Base-by-base conservation (phyloP, 2,113 vertebrate genomes). In the Rhabdomys dilectus region DNA sequence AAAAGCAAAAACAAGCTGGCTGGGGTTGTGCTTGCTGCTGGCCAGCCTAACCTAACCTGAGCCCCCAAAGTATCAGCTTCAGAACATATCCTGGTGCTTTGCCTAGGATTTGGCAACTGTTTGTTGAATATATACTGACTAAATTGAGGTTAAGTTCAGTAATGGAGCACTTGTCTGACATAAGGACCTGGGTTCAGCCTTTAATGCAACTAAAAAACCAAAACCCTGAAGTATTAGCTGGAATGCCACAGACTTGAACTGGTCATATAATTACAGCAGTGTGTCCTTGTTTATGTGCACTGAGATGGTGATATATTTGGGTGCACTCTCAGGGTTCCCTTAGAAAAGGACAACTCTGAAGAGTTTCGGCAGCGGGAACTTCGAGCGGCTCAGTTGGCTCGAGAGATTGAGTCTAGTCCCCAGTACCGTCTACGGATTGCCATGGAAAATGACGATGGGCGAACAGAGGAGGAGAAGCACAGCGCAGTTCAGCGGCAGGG, bases 361-460 rank as follows among this genome's bases (percentile, higher is more conserved):
- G 98, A 98, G 64, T 99, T 98, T 96, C 98, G 99, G 22, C 99
- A 99, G 97, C 98, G 99, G 92, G 99, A 99, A 95, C 99, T 99
- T 0, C 99, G 99, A 0, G 99, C 99, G 0, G 98, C 99, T 22
- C 99, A 99, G 31, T 96, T 99, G 94, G 99, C 99, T 87, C 99
- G 98, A 45, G 99, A 99, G 98, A 99, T 99, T 26, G 99, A 99
- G 88, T 99, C 99, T 0, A 99, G 99, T 68, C 98, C 99, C 7
- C 99, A 99, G 97, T 99, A 99, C 97, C 98, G 99, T 76, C 98
- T 99, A 56, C 98, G 99, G 0, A 99, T 98, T 1, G 97, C 98
- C 26, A 98, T 99, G 97, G 99, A 99, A 97, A 99, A 99, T 0
- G 99, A 99, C 0, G 99, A 99, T 1, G 99, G 99, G 9, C 99